phyloP scores from a whole-genome alignment of 2,888 invertebrate species.

The Sinotaia quadrata region DNA sequence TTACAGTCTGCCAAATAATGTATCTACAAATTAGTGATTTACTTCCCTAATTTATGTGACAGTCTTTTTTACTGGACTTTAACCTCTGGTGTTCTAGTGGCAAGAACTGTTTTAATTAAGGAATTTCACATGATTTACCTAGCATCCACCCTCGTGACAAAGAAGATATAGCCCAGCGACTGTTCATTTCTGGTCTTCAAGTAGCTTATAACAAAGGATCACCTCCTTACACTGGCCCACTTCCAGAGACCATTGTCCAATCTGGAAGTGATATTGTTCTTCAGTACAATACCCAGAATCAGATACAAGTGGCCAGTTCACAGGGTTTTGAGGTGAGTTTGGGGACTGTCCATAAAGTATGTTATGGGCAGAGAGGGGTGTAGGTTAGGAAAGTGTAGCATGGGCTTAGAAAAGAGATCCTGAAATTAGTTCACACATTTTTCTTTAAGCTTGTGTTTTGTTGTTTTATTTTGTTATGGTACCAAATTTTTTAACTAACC shows the following conservation, averaged over 20 bases:
- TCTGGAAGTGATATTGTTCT: background rate
- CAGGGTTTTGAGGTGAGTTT: constrained; percentile 34
- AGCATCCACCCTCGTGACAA: constrained; percentile 62
- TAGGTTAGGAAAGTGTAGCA: too few relatives aligned
- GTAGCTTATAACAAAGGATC: constrained; percentile 54
- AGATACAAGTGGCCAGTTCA: background rate
- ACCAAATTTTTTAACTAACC: background rate
- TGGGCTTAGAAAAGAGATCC: too few relatives aligned
- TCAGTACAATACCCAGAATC: constrained; percentile 1
- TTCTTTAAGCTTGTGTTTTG: too few relatives aligned
- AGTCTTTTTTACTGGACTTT: too few relatives aligned
- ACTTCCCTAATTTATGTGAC: too few relatives aligned
- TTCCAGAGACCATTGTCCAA: constrained; percentile 1
- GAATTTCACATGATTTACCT: background rate
- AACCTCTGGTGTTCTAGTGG: too few relatives aligned
- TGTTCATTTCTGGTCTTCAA: constrained; percentile 51
- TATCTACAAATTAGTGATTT: too few relatives aligned
- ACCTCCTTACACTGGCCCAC: constrained; percentile 13
- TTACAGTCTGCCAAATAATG: too few relatives aligned
- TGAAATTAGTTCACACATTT: too few relatives aligned
- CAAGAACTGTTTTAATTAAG: too few relatives aligned
- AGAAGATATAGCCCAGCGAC: constrained; percentile 55
- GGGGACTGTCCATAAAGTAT: too few relatives aligned
- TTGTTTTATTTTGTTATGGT: background rate
- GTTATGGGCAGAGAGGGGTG: too few relatives aligned